phyloP scores from a whole-genome alignment of 2,797 vertebrate genomes.

The Psittacula echo region DNA sequence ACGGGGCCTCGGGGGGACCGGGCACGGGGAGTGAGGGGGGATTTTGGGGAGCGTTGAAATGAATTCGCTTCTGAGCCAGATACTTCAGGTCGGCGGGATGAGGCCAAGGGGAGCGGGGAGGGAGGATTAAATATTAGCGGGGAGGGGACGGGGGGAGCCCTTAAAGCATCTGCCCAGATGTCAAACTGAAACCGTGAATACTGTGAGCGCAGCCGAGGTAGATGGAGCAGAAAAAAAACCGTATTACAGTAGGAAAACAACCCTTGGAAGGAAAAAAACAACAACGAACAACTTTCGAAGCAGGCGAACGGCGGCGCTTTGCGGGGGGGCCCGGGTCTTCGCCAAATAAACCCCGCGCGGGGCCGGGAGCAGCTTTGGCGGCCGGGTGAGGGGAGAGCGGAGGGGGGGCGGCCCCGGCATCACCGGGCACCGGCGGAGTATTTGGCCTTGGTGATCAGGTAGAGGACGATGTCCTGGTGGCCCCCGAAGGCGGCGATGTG shows the following conservation, averaged over 20 bases:
- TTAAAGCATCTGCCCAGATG: conserved; percentile 71
- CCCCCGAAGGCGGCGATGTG: conserved; percentile 98
- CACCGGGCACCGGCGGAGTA: conserved; percentile 92
- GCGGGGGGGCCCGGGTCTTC: conserved; percentile 76
- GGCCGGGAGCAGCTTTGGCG: conserved; percentile 61
- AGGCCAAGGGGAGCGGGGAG: neutral
- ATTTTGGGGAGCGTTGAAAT: conserved; percentile 13
- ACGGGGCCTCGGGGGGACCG: neutral
- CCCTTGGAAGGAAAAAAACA: neutral
- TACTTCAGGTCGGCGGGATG: neutral
- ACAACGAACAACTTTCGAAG: neutral
- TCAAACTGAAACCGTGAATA: conserved; percentile 78
- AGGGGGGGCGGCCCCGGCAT: conserved; percentile 80
- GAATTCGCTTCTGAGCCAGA: conserved; percentile 53
- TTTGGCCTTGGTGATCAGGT: conserved; percentile 99
- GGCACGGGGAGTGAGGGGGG: neutral
- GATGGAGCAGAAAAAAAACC: conserved; percentile 82
- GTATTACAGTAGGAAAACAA: conserved; percentile 68
- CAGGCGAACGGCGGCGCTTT: neutral
- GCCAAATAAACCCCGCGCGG: conserved; percentile 9
- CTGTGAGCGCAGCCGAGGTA: conserved; percentile 92
- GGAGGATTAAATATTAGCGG: conserved; percentile 20
- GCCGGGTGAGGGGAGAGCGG: neutral
- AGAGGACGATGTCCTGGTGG: conserved; percentile 99
- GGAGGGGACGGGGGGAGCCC: neutral